phyloP scores from a whole-genome alignment of 1,140 invertebrate species.

The Lerema accius region DNA sequence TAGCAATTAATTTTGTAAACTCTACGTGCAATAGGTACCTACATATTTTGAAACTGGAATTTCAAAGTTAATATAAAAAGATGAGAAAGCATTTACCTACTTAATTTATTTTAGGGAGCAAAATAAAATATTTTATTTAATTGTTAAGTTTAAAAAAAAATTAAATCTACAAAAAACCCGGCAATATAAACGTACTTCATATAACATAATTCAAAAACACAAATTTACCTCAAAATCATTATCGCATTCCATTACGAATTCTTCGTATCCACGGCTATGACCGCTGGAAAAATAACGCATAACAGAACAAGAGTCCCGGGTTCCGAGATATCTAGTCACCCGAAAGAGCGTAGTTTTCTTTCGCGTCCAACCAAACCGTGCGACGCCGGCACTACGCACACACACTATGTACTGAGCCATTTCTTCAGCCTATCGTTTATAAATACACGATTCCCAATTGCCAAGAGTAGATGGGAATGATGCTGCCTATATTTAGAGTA shows the following conservation, averaged over 20 bases:
- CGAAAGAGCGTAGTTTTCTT: slow-evolving; percentile 31
- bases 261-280: slow-evolving; percentile 61
- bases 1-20: no score
- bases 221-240: slow-evolving; percentile 68
- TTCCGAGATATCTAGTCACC: slow-evolving; percentile 19
- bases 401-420: slow-evolving; percentile 57
- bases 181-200: no score
- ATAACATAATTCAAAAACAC: neutral
- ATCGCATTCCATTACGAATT: slow-evolving; percentile 70
- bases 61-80: no score
- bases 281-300: slow-evolving; percentile 62
- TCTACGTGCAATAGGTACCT: no score
- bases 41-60: no score
- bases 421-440: slow-evolving; percentile 64
- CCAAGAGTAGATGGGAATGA: slow-evolving; percentile 54
- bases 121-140: no score
- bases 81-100: no score
- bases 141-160: no score
- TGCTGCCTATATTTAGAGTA: slow-evolving; percentile 50
- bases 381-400: slow-evolving; percentile 44
- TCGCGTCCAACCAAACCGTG: slow-evolving; percentile 34
- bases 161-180: no score
- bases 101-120: no score
- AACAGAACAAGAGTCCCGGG: slow-evolving; percentile 37
- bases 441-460: slow-evolving; percentile 64